Evolutionary conservation across 2,113 vertebrate species (phyloP).

Genomic region (Turdus rufiventris): DNA sequence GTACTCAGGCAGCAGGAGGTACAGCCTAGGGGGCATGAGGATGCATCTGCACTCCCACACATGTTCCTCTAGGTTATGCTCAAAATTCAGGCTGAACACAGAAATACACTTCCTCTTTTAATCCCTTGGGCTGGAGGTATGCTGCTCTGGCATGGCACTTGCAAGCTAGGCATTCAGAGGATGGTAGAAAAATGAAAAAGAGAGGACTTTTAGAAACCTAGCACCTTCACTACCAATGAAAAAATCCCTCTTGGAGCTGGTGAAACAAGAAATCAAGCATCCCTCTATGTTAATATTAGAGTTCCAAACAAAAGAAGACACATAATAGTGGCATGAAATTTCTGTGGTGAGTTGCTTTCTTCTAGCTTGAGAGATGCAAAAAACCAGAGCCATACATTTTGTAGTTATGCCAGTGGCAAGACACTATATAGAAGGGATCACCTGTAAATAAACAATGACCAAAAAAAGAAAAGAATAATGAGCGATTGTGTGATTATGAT

Average conservation of each 20-base stretch:
- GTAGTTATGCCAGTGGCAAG: neutral
- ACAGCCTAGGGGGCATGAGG: neutral
- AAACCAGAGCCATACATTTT: neutral
- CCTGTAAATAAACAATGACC: neutral
- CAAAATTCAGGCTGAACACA: neutral
- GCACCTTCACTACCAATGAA: neutral
- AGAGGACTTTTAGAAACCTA: neutral
- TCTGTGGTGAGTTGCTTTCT: neutral
- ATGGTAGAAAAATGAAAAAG: neutral
- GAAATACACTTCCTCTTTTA: neutral
- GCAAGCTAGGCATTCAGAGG: neutral
- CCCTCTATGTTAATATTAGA: neutral
- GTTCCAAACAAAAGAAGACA: neutral
- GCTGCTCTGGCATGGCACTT: neutral
- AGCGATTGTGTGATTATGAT: neutral
- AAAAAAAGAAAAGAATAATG: neutral
- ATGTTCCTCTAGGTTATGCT: neutral
- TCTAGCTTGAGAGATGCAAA: neutral
- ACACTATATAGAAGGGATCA: neutral
- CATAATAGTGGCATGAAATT: neutral
- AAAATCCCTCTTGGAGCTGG: neutral
- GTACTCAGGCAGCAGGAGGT: neutral
- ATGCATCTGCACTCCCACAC: neutral
- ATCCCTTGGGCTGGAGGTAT: neutral
- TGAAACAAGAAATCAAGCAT: neutral